Evolutionary conservation across 2,113 vertebrate species (phyloP), one percentile per base, ranked within the genome.

Genomic region (Catharus minimus): DNA sequence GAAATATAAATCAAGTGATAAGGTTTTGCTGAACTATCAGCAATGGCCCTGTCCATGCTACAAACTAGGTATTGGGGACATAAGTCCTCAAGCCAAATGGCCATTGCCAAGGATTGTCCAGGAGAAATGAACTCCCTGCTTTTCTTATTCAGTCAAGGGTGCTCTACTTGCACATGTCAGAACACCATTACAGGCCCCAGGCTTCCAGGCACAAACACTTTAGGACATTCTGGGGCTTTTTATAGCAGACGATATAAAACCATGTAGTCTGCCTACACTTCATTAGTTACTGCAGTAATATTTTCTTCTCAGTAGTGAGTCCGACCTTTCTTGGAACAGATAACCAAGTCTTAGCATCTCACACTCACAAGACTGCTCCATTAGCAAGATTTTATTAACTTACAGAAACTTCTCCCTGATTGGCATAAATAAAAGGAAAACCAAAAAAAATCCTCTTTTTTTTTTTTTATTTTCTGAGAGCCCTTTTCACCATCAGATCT

Each of bases 201-300:
- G 38, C 46, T 86, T 76, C 49, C 60, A 76, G 75, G 58, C 58
- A 78, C 43, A 43, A 73, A 44, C 1, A 15, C 27, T 68, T 47
- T 28, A 74, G 75, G 36, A 88, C 18, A 39, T 58, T 52, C 50
- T 80, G 22, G 36, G 21, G 23, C n/a, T 85, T 91, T 93, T 94
- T 82, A 86, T 21, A 93, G 76, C 58, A 84, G 41, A 41, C 36
- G 28, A 90, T 93, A 88, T 33, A 90, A 90, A 91, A 65, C 39
- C 52, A 4, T 62, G 50, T 32, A 50, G 57, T 39, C 71, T 93
- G 72, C 64, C 44, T 39, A 82, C 39, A 58, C 93, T 66, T 90
- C 66, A 73, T 93, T 68, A 87, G 43, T 76, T 89, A 68, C 30
- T 30, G 82, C 50, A 72, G 26, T 47, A 66, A 72, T 23, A 27